Evolutionary conservation across 2,888 invertebrate species (phyloP).

Genomic region (Drosophila bunnanda): DNA sequence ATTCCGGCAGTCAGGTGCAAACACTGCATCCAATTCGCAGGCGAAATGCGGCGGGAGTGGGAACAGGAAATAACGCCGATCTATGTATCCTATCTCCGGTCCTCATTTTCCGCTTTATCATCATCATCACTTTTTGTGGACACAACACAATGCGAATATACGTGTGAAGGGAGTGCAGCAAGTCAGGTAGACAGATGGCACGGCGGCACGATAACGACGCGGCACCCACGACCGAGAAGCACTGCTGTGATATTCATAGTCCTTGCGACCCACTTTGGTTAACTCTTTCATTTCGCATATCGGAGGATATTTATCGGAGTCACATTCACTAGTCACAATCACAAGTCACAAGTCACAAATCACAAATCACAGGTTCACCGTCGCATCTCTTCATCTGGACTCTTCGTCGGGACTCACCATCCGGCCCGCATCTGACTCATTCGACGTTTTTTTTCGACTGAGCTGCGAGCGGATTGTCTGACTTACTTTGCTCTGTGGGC

Average conservation of each 20-base stretch:
- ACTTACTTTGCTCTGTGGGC: slow-evolving; percentile 1
- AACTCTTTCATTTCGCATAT: background rate
- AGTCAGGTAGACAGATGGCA: slow-evolving; percentile 9
- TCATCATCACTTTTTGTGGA: slow-evolving; percentile 7
- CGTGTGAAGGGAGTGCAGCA: background rate
- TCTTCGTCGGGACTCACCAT: slow-evolving; percentile 46
- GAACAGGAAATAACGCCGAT: slow-evolving; percentile 3
- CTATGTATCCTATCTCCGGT: background rate
- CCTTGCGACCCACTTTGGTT: background rate
- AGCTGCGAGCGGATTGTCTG: slow-evolving; percentile 6
- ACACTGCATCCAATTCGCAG: background rate
- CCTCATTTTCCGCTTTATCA: slow-evolving; percentile 3
- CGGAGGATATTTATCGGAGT: background rate
- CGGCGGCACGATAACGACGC: background rate
- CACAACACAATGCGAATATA: slow-evolving; percentile 7
- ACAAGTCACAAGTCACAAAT: slow-evolving; percentile 2
- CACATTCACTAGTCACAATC: slow-evolving; percentile 27
- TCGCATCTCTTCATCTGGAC: slow-evolving; percentile 10
- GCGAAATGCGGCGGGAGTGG: background rate
- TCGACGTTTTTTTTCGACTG: slow-evolving; percentile 49
- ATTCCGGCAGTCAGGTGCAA: slow-evolving; percentile 1
- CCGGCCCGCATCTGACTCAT: slow-evolving; percentile 54
- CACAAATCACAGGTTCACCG: slow-evolving; percentile 16
- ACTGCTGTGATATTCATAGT: background rate
- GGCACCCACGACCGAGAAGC: background rate